phyloP scores from a whole-genome alignment of 2,113 vertebrate genomes.

The Patagioenas fasciata region DNA sequence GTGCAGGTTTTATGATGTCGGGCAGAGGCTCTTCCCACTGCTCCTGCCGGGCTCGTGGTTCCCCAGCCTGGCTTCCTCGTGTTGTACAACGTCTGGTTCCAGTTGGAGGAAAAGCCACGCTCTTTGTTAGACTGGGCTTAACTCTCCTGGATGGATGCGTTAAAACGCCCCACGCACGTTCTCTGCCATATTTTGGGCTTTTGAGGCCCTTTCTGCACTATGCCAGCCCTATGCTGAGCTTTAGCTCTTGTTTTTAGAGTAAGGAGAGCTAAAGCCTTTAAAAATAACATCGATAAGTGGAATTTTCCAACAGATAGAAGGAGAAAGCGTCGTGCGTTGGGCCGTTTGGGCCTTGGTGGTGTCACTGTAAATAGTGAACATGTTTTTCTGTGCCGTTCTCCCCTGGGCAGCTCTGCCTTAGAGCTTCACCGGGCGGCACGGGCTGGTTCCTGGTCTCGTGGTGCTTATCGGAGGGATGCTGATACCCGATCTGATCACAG shows the following conservation, averaged over 20 bases:
- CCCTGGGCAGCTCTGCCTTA: background rate
- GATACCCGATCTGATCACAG: background rate
- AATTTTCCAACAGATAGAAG: constrained; percentile 35
- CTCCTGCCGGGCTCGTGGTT: background rate
- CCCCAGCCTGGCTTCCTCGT: background rate
- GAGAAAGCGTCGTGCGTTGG: rapidly evolving
- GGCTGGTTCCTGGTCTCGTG: background rate
- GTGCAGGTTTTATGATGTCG: rapidly evolving
- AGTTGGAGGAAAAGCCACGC: background rate
- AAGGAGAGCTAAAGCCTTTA: constrained; percentile 8
- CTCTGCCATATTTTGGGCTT: rapidly evolving
- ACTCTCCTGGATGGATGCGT: rapidly evolving
- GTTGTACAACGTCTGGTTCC: background rate
- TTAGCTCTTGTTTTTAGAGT: constrained; percentile 14
- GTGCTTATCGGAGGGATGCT: background rate
- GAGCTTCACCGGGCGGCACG: background rate
- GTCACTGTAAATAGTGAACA: background rate
- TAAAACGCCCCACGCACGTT: rapidly evolving
- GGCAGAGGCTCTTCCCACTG: background rate
- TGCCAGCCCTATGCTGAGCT: background rate
- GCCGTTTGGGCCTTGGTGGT: rapidly evolving
- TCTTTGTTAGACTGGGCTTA: background rate
- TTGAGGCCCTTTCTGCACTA: background rate
- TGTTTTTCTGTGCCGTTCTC: background rate
- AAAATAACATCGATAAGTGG: background rate